Evolutionary conservation across 2,113 vertebrate species (phyloP).

Genomic region (Embiotoca jacksoni): DNA sequence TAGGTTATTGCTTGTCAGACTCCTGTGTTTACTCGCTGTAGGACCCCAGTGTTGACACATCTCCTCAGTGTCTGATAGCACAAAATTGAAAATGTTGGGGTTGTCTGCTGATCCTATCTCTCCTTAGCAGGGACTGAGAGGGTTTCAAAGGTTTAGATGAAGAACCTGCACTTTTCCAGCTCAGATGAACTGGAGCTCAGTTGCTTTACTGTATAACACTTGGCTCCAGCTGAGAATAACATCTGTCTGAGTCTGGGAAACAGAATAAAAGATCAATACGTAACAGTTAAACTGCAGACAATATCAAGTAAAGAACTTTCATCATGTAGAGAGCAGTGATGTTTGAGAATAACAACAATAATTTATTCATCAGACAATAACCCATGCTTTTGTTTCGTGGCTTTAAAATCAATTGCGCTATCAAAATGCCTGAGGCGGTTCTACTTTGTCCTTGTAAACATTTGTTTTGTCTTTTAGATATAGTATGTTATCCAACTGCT

Average conservation of each 20-base stretch:
- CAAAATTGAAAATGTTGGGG: slow-evolving; percentile 82
- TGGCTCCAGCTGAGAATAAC: slow-evolving; percentile 25
- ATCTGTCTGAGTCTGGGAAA: slow-evolving; percentile 8
- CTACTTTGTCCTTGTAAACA: background rate
- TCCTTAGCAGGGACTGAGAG: slow-evolving; percentile 53
- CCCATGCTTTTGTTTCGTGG: background rate
- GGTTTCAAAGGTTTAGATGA: slow-evolving; percentile 63
- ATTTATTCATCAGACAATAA: slow-evolving; percentile 34
- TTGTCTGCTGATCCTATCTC: slow-evolving; percentile 80
- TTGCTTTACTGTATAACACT: slow-evolving; percentile 39
- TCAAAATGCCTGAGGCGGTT: background rate
- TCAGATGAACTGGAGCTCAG: slow-evolving; percentile 14
- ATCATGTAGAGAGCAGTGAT: background rate
- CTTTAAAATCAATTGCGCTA: slow-evolving; percentile 22
- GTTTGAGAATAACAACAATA: slow-evolving; percentile 13
- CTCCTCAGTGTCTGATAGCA: slow-evolving; percentile 80
- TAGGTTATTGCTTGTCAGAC: slow-evolving; percentile 79
- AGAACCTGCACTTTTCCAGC: slow-evolving; percentile 48
- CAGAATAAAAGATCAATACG: slow-evolving; percentile 48
- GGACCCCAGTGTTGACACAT: slow-evolving; percentile 81
- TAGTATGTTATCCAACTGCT: too few relatives aligned
- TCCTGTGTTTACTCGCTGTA: slow-evolving; percentile 80
- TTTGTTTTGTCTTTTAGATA: background rate
- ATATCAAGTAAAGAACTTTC: slow-evolving; percentile 28
- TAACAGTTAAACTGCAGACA: slow-evolving; percentile 32